Evolutionary conservation across 1,140 invertebrate genomes (phyloP), one percentile per base, ranked within the genome.

Genomic region (Reticulitermes speratus): DNA sequence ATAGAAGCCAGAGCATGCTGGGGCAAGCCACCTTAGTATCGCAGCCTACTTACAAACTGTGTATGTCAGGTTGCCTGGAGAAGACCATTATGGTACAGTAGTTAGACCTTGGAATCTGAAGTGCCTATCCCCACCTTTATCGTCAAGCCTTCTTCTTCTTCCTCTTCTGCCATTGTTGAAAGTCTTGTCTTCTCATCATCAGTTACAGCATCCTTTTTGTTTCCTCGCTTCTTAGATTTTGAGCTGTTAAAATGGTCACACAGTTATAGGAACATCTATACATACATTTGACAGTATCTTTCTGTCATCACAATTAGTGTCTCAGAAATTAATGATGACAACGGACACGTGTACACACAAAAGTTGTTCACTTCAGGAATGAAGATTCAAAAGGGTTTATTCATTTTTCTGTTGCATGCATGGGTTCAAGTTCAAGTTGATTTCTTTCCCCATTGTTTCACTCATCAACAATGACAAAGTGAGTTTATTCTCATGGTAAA

Each of bases 141-240:
- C 12, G 86, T 82, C 12, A 84, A 55, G 38, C 86, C 86, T 59
- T 83, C 86, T 25, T 84, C 75, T 88, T 93, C 92, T 83, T 94
- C 93, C 88, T 93, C 93, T 90, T 94, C 93, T 38, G 91, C 90
- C 93, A 94, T 94, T 44, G 92, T 93, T 25, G 93, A 94, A 12
- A 94, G 88, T 55, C 93, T 90, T 88, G 91, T 91, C 81, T 90
- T 90, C 87, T 93, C 92, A 85, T 94, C 92, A 32, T 93, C 93
- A 75, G 90, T 91, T 82, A 92, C 90, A 9, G 92, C 93, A 88
- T 94, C 93, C 88, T 93, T 93, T 88, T 93, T 93, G 44, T 88
- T 90, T 19, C 91, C 90, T 86, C 93, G 90, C 87, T 93, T 93
- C 88, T 92, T 92, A 44, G 88, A 87, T 87, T 88, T 89, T 30